phyloP scores from a whole-genome alignment of 2,797 vertebrate species.

The Balearica regulorum region DNA sequence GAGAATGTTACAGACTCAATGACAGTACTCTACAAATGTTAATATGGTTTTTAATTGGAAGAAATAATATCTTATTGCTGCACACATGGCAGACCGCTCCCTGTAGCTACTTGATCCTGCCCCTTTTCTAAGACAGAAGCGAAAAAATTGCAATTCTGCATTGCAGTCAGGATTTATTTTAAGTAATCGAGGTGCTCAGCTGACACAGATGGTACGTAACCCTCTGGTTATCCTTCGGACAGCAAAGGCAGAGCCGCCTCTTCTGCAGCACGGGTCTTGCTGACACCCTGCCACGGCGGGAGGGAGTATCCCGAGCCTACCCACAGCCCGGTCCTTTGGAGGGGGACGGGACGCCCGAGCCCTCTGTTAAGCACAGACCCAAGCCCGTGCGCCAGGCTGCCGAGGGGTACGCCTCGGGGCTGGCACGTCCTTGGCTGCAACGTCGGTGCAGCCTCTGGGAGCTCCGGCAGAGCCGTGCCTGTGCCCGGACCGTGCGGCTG shows the following conservation, averaged over 20 bases:
- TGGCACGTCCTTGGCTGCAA: neutral
- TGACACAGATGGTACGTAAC: fast-evolving
- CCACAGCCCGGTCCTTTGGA: fast-evolving
- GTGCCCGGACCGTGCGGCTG: neutral
- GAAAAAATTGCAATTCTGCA: neutral
- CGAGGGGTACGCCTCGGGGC: neutral
- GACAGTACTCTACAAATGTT: neutral
- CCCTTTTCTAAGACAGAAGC: neutral
- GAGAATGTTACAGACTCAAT: neutral
- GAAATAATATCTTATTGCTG: neutral
- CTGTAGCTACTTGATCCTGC: neutral
- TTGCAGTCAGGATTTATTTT: neutral
- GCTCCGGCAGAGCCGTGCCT: neutral
- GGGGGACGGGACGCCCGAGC: neutral
- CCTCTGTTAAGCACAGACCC: neutral
- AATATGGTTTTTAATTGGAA: constrained; percentile 27
- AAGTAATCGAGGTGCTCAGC: neutral
- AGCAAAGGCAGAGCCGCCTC: neutral
- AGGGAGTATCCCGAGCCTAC: neutral
- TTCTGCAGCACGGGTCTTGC: fast-evolving
- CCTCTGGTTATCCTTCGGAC: neutral
- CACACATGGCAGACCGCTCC: neutral
- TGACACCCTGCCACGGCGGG: neutral
- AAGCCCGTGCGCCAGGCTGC: no score
- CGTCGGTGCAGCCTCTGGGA: neutral